A percentile compares a stretch with the other conserved stretches of the same genome.
These are phyloP conservation scores for Pseudochirops corinnae DNA, from an alignment of 2,797 vertebrate species.

Conservation along the genomic window DNA sequence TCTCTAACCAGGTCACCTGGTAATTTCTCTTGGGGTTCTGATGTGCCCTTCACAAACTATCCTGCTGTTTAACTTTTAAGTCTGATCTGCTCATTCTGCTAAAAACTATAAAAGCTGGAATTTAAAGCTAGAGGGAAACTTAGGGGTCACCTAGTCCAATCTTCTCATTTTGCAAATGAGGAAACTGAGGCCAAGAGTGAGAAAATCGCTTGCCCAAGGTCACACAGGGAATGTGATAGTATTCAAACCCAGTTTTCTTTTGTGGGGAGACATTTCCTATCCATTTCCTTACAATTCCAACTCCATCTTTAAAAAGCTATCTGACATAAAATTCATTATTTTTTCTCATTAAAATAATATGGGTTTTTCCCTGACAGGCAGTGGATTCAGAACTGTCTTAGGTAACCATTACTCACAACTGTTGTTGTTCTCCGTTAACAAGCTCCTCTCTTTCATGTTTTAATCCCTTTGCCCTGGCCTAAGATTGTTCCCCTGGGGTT, in stretches of 20 bases:
- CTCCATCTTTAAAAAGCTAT: background rate
- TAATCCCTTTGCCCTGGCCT: background rate
- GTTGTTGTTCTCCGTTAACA: background rate
- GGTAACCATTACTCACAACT: background rate
- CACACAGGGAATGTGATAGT: background rate
- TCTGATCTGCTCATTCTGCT: constrained; percentile 25
- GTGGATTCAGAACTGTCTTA: background rate
- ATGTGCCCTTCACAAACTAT: constrained; percentile 39
- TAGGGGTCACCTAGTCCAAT: background rate
- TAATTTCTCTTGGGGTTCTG: constrained; percentile 32
- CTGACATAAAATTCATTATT: background rate
- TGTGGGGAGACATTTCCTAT: background rate
- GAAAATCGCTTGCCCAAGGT: background rate
- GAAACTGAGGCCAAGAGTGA: background rate
- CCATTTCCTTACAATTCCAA: constrained; percentile 1
- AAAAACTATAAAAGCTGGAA: constrained; percentile 8
- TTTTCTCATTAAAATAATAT: background rate
- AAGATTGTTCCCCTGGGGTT: background rate
- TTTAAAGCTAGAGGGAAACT: background rate
- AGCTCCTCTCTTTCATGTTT: background rate
- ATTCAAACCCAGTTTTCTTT: background rate
- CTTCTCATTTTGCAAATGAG: background rate
- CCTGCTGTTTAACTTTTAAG: constrained; percentile 24
- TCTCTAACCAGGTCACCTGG: background rate
- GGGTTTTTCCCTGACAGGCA: background rate